Evolutionary conservation across 2,888 invertebrate species (phyloP), one percentile per base, ranked within the genome.

Genomic region (Epistrophella euchroma): DNA sequence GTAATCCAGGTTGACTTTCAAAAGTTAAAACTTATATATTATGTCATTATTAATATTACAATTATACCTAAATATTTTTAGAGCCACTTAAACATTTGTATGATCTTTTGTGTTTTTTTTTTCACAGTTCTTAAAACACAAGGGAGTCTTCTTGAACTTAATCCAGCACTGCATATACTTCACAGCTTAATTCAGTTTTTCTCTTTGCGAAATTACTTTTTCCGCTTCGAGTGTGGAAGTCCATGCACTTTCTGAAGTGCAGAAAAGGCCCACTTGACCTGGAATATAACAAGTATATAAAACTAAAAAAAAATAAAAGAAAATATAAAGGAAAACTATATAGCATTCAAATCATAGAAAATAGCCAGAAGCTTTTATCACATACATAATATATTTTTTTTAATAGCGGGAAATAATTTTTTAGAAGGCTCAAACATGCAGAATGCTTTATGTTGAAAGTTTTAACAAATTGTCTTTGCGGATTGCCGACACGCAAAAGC

Each of bases 181-280:
- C 35, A 77, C 56, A 82, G 74, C 86, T 86, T 86, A 82, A 86
- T 82, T 86, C 74, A 82, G 82, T 82, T 86, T 82, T 82, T 82
- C 86, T 82, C 86, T 86, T 82, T 86, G 86, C 70, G 77, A 74
- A 86, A 86, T 86, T 81, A 86, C 86, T 86, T 82, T 86, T 82
- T 78, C 77, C 77, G 77, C 82, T 82, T 71, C 74, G 45, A 82
- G 86, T 86, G 71, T 71, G 64, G 77, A 82, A 82, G 82, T 77
- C 82, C 82, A 75, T 82, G 82, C 74, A 74, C 82, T 82, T 71
- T 77, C 70, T 74, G 37, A 55, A 77, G 78, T 74, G 66, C 58
- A 78, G 66, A 56, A 68, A 68, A 82, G 47, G 82, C 77, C 77
- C 82, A 74, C 86, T 86, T 86, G 86, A 86, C 86, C 86, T 86